Conservation (phyloP, 2,797 vertebrate species). For the Graptemys geographica region DNA sequence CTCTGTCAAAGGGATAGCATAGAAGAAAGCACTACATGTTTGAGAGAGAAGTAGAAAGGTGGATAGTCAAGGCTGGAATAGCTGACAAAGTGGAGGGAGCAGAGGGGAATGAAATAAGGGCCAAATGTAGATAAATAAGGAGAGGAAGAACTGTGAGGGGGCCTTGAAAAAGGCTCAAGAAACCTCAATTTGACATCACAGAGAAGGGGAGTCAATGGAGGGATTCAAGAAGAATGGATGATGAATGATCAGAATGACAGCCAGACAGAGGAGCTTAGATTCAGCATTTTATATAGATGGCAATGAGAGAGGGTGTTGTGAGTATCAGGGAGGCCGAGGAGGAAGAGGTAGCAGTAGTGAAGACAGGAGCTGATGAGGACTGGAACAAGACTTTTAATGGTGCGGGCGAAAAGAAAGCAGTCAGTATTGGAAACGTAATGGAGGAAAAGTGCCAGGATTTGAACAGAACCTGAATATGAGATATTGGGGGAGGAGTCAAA, state of each 20-base stretch:
- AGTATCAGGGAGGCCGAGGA: background rate
- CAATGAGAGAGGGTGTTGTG: background rate
- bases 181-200: background rate
- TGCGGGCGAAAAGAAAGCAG: background rate
- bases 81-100: background rate
- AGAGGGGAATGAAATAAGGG: background rate
- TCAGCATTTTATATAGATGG: background rate
- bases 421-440: background rate
- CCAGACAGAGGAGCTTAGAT: background rate
- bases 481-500: conserved; percentile 2
- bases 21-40: conserved; percentile 18
- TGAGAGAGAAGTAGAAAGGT: conserved; percentile 46
- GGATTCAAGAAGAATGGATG: conserved; percentile 18
- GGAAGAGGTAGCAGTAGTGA: background rate
- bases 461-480: background rate
- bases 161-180: background rate
- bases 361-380: background rate
- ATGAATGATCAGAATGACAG: conserved; percentile 14
- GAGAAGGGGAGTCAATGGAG: background rate
- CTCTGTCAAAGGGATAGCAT: background rate
- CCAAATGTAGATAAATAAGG: conserved; percentile 47
- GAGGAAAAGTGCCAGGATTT: conserved; percentile 17
- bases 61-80: conserved; percentile 48
- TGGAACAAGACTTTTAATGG: background rate
- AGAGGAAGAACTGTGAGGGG: conserved; percentile 16